Base-by-base conservation (phyloP, 2,888 invertebrate genomes). In the Coleophora flavipennella region DNA sequence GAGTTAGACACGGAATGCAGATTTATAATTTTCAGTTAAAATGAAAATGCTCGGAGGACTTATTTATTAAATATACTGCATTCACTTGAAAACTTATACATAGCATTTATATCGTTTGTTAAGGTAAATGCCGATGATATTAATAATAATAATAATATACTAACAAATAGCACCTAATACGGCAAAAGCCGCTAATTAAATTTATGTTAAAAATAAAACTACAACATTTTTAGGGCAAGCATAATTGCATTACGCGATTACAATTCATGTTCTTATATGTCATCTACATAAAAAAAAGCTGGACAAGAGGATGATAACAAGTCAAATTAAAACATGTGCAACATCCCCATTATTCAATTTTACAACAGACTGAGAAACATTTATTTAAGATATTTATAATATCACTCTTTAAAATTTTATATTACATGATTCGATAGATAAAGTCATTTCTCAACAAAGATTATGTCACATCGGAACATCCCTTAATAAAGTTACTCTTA, bases 161-260 rank as follows among this genome's bases (percentile, higher is more conserved):
- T 59, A 73, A 69, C 62, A 62, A 65, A 68, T 78, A 79, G 80
- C 80, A 80, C 79, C 79, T 72, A 70, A 63, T 55, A 60, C 63
- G 67, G 58, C 62, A 55, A 45, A 43, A 50, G 42, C 47, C 55
- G 57, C 48, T 66, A 57, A 58, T 48, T 50, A 20, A 48, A 43
- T 48, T 47, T 39, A 39, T 42, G 49, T 49, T 50, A 43, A 55
- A 53, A 57, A 49, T 20, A 62, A 67, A 69, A 63, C 65, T 71
- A 66, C 51, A 63, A 66, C 58, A 58, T 48, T 59, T 49, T 50
- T 58, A 59, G 59, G 78, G 74, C 77, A 78, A 79, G 77, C 71
- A 62, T 67, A 60, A 50, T 62, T 20, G 20, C 20, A 20, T 20
- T 20, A 20, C 20, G 20, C 20, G 6, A 4, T 20, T 20, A 20